phyloP scores from a whole-genome alignment of 2,888 invertebrate genomes.

The Microplitis deprimator region DNA sequence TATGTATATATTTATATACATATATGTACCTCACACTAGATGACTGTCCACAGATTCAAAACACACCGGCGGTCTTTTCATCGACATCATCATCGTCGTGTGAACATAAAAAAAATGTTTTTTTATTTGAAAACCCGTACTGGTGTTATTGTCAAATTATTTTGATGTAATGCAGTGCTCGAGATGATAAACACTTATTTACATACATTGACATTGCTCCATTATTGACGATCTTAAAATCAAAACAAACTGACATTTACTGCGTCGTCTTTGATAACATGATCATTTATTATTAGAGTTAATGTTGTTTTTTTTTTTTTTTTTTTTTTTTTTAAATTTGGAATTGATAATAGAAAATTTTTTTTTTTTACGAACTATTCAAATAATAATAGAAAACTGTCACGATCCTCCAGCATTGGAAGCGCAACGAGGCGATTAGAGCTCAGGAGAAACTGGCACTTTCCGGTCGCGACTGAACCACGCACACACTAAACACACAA shows the following conservation, averaged over 20 bases:
- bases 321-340: too few species aligned
- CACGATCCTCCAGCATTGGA: constrained; percentile 39
- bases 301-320: too few species aligned
- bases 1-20: not conserved
- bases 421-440: constrained; percentile 63
- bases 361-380: not conserved
- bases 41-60: constrained; percentile 7
- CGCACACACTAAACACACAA: constrained; percentile 53
- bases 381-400: not conserved
- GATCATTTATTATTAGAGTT: not conserved
- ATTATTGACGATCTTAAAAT: not conserved
- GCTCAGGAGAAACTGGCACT: constrained; percentile 68
- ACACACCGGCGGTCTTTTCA: constrained; percentile 23
- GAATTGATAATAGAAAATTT: too few species aligned
- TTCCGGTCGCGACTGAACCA: constrained; percentile 64
- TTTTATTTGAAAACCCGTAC: not conserved
- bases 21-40: constrained; percentile 1
- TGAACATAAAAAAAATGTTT: too few species aligned
- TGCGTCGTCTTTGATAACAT: not conserved
- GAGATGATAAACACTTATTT: not conserved
- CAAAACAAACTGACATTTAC: constrained; percentile 15
- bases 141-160: not conserved
- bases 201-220: not conserved
- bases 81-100: constrained; percentile 1
- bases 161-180: not conserved